phyloP scores from a whole-genome alignment of 2,113 vertebrate genomes.

The Apus apus region DNA sequence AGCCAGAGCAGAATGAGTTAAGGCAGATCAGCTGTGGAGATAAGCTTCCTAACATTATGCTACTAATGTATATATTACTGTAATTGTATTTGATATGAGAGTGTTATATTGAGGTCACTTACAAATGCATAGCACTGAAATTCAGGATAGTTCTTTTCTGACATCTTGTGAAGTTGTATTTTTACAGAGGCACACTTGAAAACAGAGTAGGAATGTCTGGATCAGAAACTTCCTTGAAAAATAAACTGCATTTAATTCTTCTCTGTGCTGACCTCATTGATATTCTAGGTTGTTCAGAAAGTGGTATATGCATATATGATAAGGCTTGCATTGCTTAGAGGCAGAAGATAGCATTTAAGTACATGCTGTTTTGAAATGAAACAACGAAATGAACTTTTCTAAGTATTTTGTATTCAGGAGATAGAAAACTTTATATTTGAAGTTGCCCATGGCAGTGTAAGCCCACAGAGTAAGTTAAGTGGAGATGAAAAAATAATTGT shows the following conservation, averaged over 20 bases:
- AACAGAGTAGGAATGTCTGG: neutral
- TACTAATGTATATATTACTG: neutral
- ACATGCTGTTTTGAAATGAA: neutral
- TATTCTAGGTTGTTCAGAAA: neutral
- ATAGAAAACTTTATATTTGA: neutral
- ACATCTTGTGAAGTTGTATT: neutral
- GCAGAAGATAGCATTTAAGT: neutral
- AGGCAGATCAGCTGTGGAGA: neutral
- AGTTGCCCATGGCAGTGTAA: neutral
- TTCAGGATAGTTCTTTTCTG: neutral
- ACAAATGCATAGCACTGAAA: neutral
- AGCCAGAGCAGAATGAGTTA: neutral
- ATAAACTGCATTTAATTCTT: neutral
- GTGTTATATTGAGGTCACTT: neutral
- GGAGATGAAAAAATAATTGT: neutral
- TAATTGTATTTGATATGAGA: neutral
- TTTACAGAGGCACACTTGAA: neutral
- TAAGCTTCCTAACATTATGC: neutral
- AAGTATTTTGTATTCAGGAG: neutral
- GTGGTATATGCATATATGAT: neutral
- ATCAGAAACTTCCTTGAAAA: neutral
- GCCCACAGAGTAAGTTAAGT: neutral
- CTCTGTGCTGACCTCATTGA: neutral
- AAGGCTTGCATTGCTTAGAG: neutral
- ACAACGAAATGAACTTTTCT: neutral